A percentile compares a stretch with the other conserved stretches of the same genome.
These are phyloP conservation scores for Drosophila burlai DNA, from an alignment of 1,140 invertebrate genomes.

Conservation along the genomic window DNA sequence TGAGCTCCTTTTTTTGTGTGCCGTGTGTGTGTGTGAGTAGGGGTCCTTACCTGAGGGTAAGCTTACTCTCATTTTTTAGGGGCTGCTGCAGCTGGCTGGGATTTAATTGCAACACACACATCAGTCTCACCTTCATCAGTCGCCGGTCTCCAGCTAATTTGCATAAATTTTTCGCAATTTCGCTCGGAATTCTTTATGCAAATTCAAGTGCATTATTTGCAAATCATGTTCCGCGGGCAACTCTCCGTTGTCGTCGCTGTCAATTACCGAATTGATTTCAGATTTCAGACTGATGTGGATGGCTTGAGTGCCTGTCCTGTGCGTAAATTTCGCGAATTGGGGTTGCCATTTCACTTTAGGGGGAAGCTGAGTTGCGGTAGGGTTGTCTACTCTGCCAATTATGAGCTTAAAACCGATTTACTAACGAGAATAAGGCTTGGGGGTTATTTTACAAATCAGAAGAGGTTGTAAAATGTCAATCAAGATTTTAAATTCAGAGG, in stretches of 20 bases:
- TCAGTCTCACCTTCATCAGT: constrained; percentile 9
- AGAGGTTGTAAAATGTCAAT: constrained; percentile 3
- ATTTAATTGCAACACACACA: constrained; percentile 70
- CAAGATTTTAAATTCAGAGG: neutral
- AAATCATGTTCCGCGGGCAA: constrained; percentile 79
- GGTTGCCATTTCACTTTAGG: neutral
- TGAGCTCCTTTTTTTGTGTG: constrained; percentile 55
- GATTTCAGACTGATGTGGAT: constrained; percentile 38
- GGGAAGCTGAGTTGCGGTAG: neutral
- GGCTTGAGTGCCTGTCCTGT: constrained; percentile 58
- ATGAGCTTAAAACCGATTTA: constrained; percentile 55
- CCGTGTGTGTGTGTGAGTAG: neutral
- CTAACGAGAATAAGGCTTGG: constrained; percentile 28
- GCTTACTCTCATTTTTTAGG: constrained; percentile 25
- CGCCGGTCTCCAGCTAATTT: constrained; percentile 61
- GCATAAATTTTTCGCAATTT: constrained; percentile 62
- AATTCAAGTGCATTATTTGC: constrained; percentile 84
- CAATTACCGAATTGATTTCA: constrained; percentile 65
- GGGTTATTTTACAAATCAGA: neutral
- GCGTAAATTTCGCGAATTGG: neutral
- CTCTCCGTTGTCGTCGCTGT: constrained; percentile 59
- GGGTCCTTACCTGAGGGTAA: constrained; percentile 58
- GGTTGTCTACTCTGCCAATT: constrained; percentile 56
- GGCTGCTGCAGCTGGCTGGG: constrained; percentile 41
- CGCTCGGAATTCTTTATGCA: constrained; percentile 63